phyloP scores from a whole-genome alignment of 2,888 invertebrate species.

The Ichneumon xanthorius region DNA sequence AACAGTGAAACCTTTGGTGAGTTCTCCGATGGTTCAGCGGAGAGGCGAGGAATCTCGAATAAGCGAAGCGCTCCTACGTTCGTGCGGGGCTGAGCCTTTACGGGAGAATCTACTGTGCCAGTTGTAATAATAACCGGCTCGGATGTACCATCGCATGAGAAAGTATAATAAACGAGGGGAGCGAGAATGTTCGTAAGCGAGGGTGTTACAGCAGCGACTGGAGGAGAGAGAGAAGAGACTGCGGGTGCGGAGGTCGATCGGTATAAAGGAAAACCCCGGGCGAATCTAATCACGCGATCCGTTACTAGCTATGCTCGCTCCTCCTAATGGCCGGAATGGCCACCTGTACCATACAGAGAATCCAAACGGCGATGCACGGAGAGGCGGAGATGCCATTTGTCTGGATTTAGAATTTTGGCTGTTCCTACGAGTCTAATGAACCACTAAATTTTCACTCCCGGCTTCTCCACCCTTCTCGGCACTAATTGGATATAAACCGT shows the following conservation, averaged over 20 bases:
- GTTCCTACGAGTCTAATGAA: constrained; percentile 64
- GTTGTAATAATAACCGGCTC: constrained; percentile 7
- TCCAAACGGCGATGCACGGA: constrained; percentile 25
- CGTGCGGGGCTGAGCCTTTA: not conserved
- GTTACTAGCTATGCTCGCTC: constrained; percentile 26
- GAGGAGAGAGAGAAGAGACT: constrained; percentile 26
- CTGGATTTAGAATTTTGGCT: constrained; percentile 65
- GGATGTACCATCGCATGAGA: constrained; percentile 52
- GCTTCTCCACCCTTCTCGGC: not conserved
- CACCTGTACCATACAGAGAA: constrained; percentile 47
- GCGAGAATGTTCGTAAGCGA: constrained; percentile 33
- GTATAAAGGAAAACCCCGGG: constrained; percentile 22
- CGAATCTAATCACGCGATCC: constrained; percentile 59
- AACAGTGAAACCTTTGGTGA: not conserved
- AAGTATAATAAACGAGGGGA: constrained; percentile 52
- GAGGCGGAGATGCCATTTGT: constrained; percentile 48
- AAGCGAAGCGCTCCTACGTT: not conserved
- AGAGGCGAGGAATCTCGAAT: not conserved
- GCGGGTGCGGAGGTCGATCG: constrained; percentile 16
- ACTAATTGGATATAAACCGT: constrained; percentile 68
- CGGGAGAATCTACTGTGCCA: not conserved
- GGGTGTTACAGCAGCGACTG: constrained; percentile 24
- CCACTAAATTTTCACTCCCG: constrained; percentile 62
- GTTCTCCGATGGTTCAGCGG: not conserved
- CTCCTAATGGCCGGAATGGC: constrained; percentile 42